These are phyloP conservation scores for Amia ocellicauda DNA, from an alignment of 2,113 vertebrate genomes.

Conservation along the genomic window DNA sequence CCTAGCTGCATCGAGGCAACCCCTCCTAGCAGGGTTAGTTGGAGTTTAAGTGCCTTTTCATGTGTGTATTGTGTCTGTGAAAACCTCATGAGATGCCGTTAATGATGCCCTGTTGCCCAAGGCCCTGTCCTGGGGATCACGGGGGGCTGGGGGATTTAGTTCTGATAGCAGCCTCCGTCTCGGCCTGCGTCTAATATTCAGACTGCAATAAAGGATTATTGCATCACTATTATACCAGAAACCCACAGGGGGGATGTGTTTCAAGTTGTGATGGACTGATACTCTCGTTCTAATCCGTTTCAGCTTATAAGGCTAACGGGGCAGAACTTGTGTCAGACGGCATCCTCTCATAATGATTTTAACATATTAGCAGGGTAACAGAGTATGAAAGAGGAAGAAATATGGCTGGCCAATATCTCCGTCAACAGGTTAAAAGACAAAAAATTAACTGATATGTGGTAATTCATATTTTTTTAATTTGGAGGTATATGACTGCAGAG, in stretches of 20 bases:
- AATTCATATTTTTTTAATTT: neutral
- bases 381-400: too few relatives aligned
- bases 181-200: neutral
- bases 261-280: neutral
- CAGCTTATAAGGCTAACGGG: neutral
- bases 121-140: neutral
- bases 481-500: neutral
- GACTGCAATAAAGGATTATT: neutral
- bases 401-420: too few relatives aligned
- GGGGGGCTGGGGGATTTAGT: neutral
- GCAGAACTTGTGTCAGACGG: neutral
- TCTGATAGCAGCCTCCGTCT: neutral
- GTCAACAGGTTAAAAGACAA: too few relatives aligned
- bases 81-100: neutral
- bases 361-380: neutral
- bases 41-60: too few relatives aligned
- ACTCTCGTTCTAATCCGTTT: neutral
- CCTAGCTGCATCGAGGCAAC: neutral
- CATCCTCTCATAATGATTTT: neutral
- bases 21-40: neutral
- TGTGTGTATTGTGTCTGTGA: too few relatives aligned
- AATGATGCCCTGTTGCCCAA: neutral
- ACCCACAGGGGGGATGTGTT: neutral
- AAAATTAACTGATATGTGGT: too few relatives aligned
- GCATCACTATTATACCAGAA: neutral